Conservation (phyloP, 2,888 invertebrate species). For the Tinea pellionella region DNA sequence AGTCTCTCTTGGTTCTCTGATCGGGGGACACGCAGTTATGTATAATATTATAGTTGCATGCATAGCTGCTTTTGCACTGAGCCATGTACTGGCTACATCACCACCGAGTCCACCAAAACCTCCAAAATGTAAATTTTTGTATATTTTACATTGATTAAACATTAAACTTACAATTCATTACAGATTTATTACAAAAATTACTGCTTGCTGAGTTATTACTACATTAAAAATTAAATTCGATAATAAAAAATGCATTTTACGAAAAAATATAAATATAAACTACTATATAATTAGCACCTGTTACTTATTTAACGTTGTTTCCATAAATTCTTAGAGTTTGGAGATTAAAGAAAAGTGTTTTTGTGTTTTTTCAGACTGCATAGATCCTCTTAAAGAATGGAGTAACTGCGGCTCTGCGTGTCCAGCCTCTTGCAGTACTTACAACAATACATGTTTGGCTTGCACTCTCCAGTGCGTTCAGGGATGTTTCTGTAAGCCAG, state of each 20-base stretch:
- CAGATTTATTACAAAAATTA: no score
- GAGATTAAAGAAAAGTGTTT: no score
- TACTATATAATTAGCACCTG: no score
- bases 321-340: no score
- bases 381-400: constrained; percentile 8
- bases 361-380: not conserved
- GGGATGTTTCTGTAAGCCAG: constrained; percentile 13
- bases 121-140: no score
- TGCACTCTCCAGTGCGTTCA: constrained; percentile 10
- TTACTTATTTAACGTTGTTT: no score
- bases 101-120: not conserved
- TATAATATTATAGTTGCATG: not conserved
- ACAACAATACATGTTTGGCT: constrained; percentile 1
- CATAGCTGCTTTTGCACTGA: not conserved
- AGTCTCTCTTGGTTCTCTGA: not conserved
- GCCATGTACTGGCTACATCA: not conserved
- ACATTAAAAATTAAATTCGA: no score
- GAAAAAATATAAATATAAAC: no score
- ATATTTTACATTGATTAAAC: no score
- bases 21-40: not conserved
- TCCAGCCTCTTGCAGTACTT: constrained; percentile 4
- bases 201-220: no score
- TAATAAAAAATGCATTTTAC: no score
- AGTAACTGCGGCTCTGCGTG: constrained; percentile 9
- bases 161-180: no score